Conservation (phyloP, 2,797 vertebrate species). For the Chelon labrosus region DNA sequence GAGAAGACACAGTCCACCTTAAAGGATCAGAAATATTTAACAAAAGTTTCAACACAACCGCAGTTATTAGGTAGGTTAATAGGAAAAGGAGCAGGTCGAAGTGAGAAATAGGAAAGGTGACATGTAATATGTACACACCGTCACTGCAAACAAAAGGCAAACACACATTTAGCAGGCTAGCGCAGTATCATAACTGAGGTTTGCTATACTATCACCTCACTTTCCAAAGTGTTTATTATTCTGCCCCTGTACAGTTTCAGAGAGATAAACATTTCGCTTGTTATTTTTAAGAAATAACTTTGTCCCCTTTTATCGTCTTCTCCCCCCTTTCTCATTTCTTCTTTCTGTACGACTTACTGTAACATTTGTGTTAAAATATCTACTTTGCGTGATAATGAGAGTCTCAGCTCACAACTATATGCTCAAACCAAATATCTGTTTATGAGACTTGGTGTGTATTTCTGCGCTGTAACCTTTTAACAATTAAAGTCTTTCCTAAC, state of each 20-base stretch:
- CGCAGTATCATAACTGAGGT: too few species aligned
- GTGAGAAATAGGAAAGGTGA: not conserved
- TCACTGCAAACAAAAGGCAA: constrained; percentile 27
- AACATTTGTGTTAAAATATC: too few species aligned
- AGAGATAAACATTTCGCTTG: not conserved
- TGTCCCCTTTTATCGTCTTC: not conserved
- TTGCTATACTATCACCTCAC: too few species aligned
- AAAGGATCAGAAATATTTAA: not conserved
- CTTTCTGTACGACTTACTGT: too few species aligned
- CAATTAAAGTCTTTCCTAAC: not conserved
- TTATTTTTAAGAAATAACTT: not conserved
- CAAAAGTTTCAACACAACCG: not conserved
- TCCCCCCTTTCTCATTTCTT: too few species aligned
- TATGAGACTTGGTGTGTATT: not conserved
- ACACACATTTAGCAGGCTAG: not conserved
- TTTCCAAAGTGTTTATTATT: too few species aligned
- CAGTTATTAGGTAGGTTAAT: not conserved
- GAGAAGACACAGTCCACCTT: too few species aligned
- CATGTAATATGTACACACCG: constrained; percentile 8
- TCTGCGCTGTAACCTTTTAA: constrained; percentile 2
- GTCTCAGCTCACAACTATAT: too few species aligned
- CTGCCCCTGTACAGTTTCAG: not conserved
- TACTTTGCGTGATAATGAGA: too few species aligned
- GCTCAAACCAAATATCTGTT: too few species aligned
- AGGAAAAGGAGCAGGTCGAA: constrained; percentile 47